phyloP scores from a whole-genome alignment of 1,140 invertebrate genomes.

The Procambarus clarkii region DNA sequence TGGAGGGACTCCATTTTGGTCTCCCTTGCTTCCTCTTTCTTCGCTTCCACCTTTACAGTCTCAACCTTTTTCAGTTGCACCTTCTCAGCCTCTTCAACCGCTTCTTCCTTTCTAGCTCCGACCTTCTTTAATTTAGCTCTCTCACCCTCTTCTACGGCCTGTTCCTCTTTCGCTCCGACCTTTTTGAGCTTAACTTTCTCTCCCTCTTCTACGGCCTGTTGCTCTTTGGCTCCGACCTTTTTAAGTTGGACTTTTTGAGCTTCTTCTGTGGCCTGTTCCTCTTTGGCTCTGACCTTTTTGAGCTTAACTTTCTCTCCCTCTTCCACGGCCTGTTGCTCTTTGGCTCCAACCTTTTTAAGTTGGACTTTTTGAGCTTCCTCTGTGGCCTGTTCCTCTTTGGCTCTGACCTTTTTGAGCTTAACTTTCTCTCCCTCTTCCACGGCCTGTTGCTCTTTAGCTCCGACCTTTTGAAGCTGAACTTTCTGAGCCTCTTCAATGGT shows the following conservation, averaged over 20 bases:
- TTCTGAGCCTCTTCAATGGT: not conserved
- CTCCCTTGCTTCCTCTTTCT: slow-evolving; percentile 35
- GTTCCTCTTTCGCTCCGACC: slow-evolving; percentile 2
- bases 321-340: slow-evolving; percentile 5
- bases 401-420: slow-evolving; percentile 27
- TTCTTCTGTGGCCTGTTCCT: slow-evolving; percentile 18
- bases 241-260: slow-evolving; percentile 24
- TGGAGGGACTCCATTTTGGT: not conserved
- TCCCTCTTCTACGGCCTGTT: slow-evolving; percentile 18
- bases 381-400: slow-evolving; percentile 22
- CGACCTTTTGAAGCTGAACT: slow-evolving; percentile 32
- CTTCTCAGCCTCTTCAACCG: slow-evolving; percentile 19
- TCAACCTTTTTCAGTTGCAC: slow-evolving; percentile 40
- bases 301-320: slow-evolving; percentile 39
- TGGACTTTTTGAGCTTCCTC: slow-evolving; percentile 42
- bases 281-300: slow-evolving; percentile 21
- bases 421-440: slow-evolving; percentile 31
- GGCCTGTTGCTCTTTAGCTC: slow-evolving; percentile 10
- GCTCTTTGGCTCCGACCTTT: slow-evolving; percentile 30
- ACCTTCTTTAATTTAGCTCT: slow-evolving; percentile 38
- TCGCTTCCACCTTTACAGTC: not conserved
- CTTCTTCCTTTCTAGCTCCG: not conserved
- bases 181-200: slow-evolving; percentile 52
- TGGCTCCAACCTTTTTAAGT: slow-evolving; percentile 41
- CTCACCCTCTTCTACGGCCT: not conserved